Evolutionary conservation across 2,888 invertebrate genomes (phyloP).

Genomic region (Idaea dimidiata): DNA sequence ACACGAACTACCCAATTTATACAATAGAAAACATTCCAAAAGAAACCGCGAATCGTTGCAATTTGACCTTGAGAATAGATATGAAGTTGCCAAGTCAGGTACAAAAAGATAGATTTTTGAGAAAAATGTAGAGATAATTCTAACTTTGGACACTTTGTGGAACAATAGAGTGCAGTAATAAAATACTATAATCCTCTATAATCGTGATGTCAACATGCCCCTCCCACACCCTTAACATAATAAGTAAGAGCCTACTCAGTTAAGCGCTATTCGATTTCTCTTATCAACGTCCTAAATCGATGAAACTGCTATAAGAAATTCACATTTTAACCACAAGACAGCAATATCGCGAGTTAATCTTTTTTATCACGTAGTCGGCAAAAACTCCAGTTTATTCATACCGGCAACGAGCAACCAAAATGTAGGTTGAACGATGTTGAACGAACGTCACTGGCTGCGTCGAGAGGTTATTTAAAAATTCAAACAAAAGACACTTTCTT

Average conservation of each 20-base stretch:
- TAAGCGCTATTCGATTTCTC: slow-evolving; percentile 15
- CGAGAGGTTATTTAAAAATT: slow-evolving; percentile 30
- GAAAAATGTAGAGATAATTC: not conserved
- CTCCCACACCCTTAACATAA: not conserved
- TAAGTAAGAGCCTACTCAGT: not conserved
- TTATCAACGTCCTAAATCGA: slow-evolving; percentile 23
- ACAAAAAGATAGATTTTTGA: not conserved
- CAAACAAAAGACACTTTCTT: slow-evolving; percentile 29
- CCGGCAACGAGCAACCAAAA: slow-evolving; percentile 15
- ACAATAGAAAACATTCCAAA: slow-evolving; percentile 25
- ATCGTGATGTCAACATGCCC: not conserved
- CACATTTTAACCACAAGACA: slow-evolving; percentile 13
- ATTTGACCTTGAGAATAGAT: slow-evolving; percentile 13
- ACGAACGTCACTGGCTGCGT: slow-evolving; percentile 17
- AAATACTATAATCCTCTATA: not conserved
- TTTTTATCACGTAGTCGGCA: slow-evolving; percentile 18
- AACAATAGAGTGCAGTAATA: not conserved
- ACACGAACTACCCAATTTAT: slow-evolving; percentile 32
- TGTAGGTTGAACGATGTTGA: slow-evolving; percentile 24
- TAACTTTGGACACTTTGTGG: not conserved
- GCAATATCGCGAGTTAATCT: slow-evolving; percentile 12
- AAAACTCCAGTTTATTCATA: slow-evolving; percentile 17
- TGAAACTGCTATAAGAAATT: slow-evolving; percentile 14
- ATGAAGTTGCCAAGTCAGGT: slow-evolving; percentile 2
- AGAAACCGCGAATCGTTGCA: slow-evolving; percentile 6